A percentile compares a stretch with the other conserved stretches of the same genome.
Conservation (phyloP, 1,140 invertebrate genomes). For the Bombus sylvicola region DNA sequence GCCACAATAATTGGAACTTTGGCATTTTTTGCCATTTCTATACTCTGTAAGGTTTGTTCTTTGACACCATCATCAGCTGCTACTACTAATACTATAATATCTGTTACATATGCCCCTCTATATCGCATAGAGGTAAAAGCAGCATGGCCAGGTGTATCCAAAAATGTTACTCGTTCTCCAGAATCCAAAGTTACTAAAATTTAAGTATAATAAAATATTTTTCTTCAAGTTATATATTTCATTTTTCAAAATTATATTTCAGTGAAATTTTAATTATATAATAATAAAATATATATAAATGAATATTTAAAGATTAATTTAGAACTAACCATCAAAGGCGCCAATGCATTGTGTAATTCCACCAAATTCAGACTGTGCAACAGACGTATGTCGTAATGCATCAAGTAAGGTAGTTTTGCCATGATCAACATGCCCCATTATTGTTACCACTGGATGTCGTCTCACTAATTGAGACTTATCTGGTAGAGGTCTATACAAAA, state of each 20-base stretch:
- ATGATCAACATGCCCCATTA: constrained; percentile 99
- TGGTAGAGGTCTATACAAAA: constrained; percentile 82
- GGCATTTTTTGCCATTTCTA: constrained; percentile 89
- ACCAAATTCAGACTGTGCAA: constrained; percentile 97
- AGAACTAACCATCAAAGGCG: constrained; percentile 91
- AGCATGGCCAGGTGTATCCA: constrained; percentile 99
- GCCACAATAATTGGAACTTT: constrained; percentile 97
- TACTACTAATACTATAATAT: constrained; percentile 98
- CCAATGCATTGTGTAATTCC: constrained; percentile 99
- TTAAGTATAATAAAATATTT: background rate
- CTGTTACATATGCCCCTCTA: constrained; percentile 95
- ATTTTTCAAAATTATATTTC: background rate
- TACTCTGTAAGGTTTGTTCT: constrained; percentile 96
- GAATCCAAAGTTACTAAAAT: constrained; percentile 86
- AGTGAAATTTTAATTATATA: background rate
- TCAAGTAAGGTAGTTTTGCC: constrained; percentile 99
- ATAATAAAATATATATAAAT: background rate
- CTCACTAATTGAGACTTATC: constrained; percentile 85
- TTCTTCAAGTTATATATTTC: background rate
- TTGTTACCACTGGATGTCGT: constrained; percentile 95
- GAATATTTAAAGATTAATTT: background rate
- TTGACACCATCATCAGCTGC: constrained; percentile 99
- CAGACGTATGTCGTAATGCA: constrained; percentile 91
- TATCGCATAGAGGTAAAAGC: constrained; percentile 96
- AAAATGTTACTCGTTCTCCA: constrained; percentile 93